Evolutionary conservation across 1,140 invertebrate species (phyloP), one percentile per base, ranked within the genome.

Genomic region (Latrodectus geometricus): DNA sequence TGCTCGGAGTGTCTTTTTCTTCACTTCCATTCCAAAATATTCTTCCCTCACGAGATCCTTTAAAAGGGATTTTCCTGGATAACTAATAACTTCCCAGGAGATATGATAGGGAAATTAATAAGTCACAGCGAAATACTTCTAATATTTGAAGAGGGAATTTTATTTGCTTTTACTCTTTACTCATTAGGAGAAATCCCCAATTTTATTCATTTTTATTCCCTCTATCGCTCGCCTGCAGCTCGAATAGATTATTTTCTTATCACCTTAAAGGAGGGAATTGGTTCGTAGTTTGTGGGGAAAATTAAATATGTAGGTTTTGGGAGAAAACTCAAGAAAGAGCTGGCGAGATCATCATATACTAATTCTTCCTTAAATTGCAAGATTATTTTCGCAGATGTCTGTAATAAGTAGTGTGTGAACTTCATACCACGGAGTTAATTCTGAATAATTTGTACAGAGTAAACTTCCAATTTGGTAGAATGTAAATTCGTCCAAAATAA

Each of bases 201-300:
- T 81, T 81, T 81, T 81, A 81, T 81, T 72, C 79, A 56, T 54
- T 81, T 81, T 80, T 80, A 54, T 81, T 81, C 20, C 65, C 15
- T 15, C 49, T 70, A 70, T 81, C 79, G 48, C 35, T 15, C 8
- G n/a, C 20, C 20, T n/a, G 5, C 48, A 81, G 49, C 7, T 35
- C 20, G 23, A 35, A 74, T n/a, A 81, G 79, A 81, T 81, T 81
- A 81, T 12, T 72, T 20, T 49, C 50, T 81, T 81, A 69, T 69
- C 50, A 70, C 54, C 11, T 11, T 14, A 61, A 61, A 61, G 11
- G 15, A 49, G 61, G 48, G 49, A n/a, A 61, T 61, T 61, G 11
- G 11, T 11, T 61, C 11, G 54, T 17, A 61, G 54, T 61, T 61
- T 61, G 54, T 14, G 54, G 54, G 54, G 35, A 35, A 61, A 61